Base-by-base conservation (phyloP, 2,888 invertebrate species). In the Matsumyia berberina region DNA sequence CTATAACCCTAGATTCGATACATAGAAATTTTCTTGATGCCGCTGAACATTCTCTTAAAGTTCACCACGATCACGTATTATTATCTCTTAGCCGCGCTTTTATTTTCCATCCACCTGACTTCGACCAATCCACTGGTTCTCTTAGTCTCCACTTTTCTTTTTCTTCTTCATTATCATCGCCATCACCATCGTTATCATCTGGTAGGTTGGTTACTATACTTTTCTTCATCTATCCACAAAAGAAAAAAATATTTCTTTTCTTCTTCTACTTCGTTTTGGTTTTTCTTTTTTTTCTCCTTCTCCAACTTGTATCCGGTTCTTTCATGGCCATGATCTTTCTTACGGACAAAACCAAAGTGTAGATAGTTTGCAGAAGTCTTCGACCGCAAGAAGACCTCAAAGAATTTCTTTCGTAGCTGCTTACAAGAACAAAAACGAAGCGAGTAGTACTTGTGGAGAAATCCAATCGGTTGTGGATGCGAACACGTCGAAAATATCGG, bases 351-450 rank as follows among this genome's bases (percentile, higher is more conserved):
- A 70, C 74, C 64, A 64, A 58, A 58, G 74, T 70, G 74, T 39
- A 64, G 80, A 80, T 85, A 85, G 85, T 85, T 79, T 58, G 74
- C 69, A 85, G 69, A 85, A 85, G 80, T 85, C 80, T 85, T 85
- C 85, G 85, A 85, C 80, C 85, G 85, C 73, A 80, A 85, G 74
- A 85, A 85, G 80, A 85, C 69, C 85, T 85, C 70, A 49, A 66
- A 42, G 74, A 73, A 69, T 73, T 51, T 73, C 49, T 55, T 37
- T 60, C 46, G 42, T 37, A 44, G 35, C 44, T 55, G 24, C 19
- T 29, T 42, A 11, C 9, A 37, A 31, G 35, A 24, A 24, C 1
- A 24, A 24, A 24, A 24, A 24, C 24, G 2, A 24, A 24, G 24
- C 1, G 24, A 24, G 1, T 15, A 12, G 33, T 8, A 2, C n/a